phyloP scores from a whole-genome alignment of 1,140 invertebrate genomes.

The Monochamus saltuarius region DNA sequence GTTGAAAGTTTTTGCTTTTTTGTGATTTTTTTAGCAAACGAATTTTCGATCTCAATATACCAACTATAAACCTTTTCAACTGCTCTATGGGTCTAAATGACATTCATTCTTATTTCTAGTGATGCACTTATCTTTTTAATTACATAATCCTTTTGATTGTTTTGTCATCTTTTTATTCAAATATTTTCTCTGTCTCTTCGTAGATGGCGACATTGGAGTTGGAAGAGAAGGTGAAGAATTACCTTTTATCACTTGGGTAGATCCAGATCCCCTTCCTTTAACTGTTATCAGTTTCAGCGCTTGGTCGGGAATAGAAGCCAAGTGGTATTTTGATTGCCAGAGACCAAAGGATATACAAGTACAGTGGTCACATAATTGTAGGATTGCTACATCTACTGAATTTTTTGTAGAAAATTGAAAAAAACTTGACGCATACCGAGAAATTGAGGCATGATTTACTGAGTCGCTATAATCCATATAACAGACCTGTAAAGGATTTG shows the following conservation, averaged over 20 bases:
- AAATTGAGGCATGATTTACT: slow-evolving; percentile 41
- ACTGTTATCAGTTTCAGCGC: slow-evolving; percentile 62
- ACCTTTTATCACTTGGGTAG: slow-evolving; percentile 57
- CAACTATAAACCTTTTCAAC: no score
- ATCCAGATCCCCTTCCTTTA: slow-evolving; percentile 56
- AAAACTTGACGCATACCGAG: slow-evolving; percentile 38
- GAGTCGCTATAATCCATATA: slow-evolving; percentile 43
- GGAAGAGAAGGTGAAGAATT: slow-evolving; percentile 57
- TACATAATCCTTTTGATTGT: neutral
- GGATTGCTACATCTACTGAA: neutral
- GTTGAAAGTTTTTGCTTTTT: no score
- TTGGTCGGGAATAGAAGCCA: slow-evolving; percentile 60
- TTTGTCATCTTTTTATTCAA: neutral
- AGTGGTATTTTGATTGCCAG: slow-evolving; percentile 61
- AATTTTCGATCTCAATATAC: no score
- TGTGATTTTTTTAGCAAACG: no score
- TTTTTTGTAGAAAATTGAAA: slow-evolving; percentile 40
- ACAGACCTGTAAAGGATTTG: slow-evolving; percentile 36
- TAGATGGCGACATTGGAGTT: slow-evolving; percentile 58
- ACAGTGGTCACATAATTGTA: neutral
- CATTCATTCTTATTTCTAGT: no score
- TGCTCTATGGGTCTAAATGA: no score
- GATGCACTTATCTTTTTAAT: no score
- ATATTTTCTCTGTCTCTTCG: no score
- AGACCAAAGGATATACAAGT: slow-evolving; percentile 32